Base-by-base conservation (phyloP, 2,113 vertebrate species). In the Sturnus vulgaris region DNA sequence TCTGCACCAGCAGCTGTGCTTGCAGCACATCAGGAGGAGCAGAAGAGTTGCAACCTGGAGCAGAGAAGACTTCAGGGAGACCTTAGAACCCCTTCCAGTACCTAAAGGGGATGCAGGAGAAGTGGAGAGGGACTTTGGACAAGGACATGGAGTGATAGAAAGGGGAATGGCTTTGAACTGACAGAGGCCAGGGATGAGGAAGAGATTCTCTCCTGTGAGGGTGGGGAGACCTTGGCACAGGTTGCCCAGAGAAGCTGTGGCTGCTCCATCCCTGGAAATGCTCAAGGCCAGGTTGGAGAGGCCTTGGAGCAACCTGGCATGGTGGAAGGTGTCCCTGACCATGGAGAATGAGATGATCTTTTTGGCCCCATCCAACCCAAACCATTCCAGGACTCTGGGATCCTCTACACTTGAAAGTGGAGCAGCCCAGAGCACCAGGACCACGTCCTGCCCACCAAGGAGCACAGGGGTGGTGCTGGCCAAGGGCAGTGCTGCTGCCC, bases 391-490 rank as follows among this genome's bases (percentile, higher is more conserved):
- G 59, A 31, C 11, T 59, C 52, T 46, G 15, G 49, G 59, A 19
- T 14, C 30, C 65, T 69, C 50, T 7, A 8, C 15, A 5, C 9
- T 11, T 30, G 14, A 19, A 47, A 64, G 69, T 2, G 3, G 50
- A 76, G 69, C 46, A 69, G 23, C 39, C 23, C 2, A 1, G 46
- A 49, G 81, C 0, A 0, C 21, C 2, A 9, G 57, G 22, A 22
- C 33, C 25, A 1, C 3, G 4, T 63, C 42, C 47, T 50, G 33
- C 28, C 3, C 0, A 0, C 18, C 5, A 2, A 71, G 69, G 37
- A 53, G 35, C 30, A 3, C 2, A 7, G 18, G 52, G 23, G 52
- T 3, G 0, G 2, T 19, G 61, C 31, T 1, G 27, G 31, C 11
- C 15, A 42, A 55, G 53, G 44, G 57, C 55, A 73, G 44, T 9